Evolutionary conservation across 2,113 vertebrate species (phyloP), one percentile per base, ranked within the genome.

Genomic region (Gallinago paraguaiae): DNA sequence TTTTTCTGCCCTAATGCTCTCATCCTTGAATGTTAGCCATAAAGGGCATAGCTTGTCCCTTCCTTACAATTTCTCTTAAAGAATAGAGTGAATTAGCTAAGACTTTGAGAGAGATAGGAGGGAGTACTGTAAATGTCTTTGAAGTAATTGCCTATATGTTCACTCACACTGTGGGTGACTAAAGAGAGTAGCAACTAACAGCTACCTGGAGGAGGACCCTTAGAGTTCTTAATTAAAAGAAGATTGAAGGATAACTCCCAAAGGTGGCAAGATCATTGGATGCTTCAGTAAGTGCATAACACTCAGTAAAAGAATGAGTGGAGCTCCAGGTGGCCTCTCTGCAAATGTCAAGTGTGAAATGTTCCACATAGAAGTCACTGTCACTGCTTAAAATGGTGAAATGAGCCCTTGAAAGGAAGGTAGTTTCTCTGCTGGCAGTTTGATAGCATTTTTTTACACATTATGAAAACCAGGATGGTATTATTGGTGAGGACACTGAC

Each of bases 141-240:
- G 61, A 82, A 76, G 23, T 46, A 88, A 43, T 82, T 82, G 51
- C 75, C 61, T 75, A 1, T 82, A 50, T 54, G 46, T 78, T 92
- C 56, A n/a, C 25, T 78, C n/a, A 25, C 28, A 25, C 75, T 39
- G 23, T 41, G 31, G 33, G 43, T 85, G 61, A 60, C 70, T 60
- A 19, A 79, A 82, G n/a, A 77, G 54, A 67, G 65, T 9, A 78
- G 18, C 28, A 74, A 57, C 50, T 61, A 70, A 61, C 43, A 85
- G 85, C 79, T 71, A 90, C n/a, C 78, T 88, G 70, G 46, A 95
- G 78, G 65, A 94, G 37, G 65, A 92, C 17, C 28, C 13, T 85
- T 59, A 23, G n/a, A 75, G 79, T 60, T 93, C 46, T 82, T 88
- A 92, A 92, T 79, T 92, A 80, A 95, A 65, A 33, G 56, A 79